Evolutionary conservation across 2,113 vertebrate genomes (phyloP), one percentile per base, ranked within the genome.

Genomic region (Recurvirostra avosetta): DNA sequence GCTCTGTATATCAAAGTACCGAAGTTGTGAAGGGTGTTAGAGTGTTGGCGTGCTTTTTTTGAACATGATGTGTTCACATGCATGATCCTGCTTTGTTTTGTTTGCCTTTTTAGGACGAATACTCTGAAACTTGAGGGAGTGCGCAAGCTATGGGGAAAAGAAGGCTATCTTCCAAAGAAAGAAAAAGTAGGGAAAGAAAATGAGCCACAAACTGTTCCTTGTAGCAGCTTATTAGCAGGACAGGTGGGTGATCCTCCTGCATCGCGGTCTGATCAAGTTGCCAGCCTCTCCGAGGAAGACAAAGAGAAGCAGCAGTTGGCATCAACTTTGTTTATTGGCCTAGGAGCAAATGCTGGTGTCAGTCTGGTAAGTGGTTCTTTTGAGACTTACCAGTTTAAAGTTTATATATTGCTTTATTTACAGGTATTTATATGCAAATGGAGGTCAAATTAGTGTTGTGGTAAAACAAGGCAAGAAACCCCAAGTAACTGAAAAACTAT

Each of bases 141-240:
- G 70, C 99, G 98, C 89, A 98, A 98, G 83, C 97, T 99, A 8
- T 99, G 99, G 99, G 99, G 99, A 8, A 99, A 98, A 95, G 99
- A 99, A 40, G 99, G 99, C 13, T 99, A 99, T 92, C 98, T 99
- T 67, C 98, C 97, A 21, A 98, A 99, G 97, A 99, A 97, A 92
- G 98, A 99, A 59, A 96, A 96, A 91, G 72, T 3, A 30, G 98
- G 97, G 61, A 97, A 98, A 74, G 86, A 96, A 26, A 88, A 91
- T 1, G 98, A 96, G 49, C 86, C 97, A 55, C 94, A 86, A 1
- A 59, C 97, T 55, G 86, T 90, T 72, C 75, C 98, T 50, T 96
- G 98, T 41, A 97, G 93, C 58, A 91, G 90, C 20, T 50, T 95
- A 4, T 72, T 83, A 72, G 91, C 96, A 79, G 98, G 98, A 75